Percentiles rank a stretch among this genome's conserved stretches.
Evolutionary conservation across 2,113 vertebrate species (phyloP).

Genomic region (Poicephalus gulielmi): DNA sequence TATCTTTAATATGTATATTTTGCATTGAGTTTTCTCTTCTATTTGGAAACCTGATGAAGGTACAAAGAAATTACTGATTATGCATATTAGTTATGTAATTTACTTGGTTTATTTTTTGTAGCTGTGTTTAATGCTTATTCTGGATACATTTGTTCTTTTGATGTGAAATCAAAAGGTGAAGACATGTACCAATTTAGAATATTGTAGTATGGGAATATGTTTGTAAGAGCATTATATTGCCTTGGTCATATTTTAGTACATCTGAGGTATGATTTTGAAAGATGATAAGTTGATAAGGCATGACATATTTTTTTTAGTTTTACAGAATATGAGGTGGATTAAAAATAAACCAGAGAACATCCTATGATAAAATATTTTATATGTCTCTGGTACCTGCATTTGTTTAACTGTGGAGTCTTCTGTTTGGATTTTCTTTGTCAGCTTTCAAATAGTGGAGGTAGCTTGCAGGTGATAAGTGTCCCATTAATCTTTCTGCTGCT

Average conservation of each 20-base stretch:
- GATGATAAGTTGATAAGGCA: neutral
- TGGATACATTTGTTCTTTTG: neutral
- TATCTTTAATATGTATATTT: neutral
- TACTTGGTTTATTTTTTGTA: neutral
- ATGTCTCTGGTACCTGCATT: neutral
- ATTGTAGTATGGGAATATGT: neutral
- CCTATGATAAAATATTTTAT: neutral
- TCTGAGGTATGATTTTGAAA: neutral
- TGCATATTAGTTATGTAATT: neutral
- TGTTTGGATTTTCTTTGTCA: slow-evolving; percentile 58
- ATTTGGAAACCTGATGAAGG: neutral
- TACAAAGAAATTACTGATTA: neutral
- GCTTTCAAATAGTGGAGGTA: slow-evolving; percentile 35
- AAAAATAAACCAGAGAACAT: neutral
- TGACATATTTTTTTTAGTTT: neutral
- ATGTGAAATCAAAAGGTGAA: neutral
- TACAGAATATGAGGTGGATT: neutral
- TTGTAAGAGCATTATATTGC: neutral
- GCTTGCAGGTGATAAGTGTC: slow-evolving; percentile 72
- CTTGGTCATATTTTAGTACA: neutral
- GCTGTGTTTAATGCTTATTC: neutral
- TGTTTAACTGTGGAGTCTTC: neutral
- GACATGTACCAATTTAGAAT: neutral
- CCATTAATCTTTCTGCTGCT: slow-evolving; percentile 75
- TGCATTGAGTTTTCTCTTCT: neutral